A percentile compares a stretch with the other conserved stretches of the same genome.
phyloP scores from a whole-genome alignment of 2,797 vertebrate species.

The Australoheros facetus region DNA sequence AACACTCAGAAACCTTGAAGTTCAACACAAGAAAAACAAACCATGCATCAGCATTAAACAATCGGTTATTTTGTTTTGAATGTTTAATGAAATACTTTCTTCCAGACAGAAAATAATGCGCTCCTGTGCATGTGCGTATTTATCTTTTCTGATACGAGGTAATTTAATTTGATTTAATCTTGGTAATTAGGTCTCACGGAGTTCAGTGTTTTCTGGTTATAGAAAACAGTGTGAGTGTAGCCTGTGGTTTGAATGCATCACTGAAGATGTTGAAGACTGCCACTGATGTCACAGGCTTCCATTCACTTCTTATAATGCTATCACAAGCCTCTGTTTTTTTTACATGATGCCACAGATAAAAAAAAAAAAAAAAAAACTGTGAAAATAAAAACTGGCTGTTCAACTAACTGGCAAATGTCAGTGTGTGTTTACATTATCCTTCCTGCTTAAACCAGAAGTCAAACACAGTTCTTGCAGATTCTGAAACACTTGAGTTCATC shows the following conservation, averaged over 20 bases:
- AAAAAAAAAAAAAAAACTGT: neutral
- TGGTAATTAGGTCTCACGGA: neutral
- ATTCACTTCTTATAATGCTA: neutral
- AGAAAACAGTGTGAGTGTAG: neutral
- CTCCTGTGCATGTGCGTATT: neutral
- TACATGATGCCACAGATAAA: neutral
- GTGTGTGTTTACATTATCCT: constrained; percentile 2
- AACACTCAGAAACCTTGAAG: neutral
- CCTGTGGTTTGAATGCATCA: neutral
- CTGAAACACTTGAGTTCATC: neutral
- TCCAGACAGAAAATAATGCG: neutral
- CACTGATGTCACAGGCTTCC: neutral
- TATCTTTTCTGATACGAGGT: neutral
- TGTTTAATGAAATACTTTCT: neutral
- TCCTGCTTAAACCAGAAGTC: neutral
- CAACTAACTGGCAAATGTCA: neutral
- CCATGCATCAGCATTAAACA: neutral
- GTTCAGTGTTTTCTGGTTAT: neutral
- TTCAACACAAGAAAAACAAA: neutral
- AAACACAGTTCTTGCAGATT: neutral
- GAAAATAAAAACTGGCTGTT: neutral
- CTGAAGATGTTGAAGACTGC: neutral
- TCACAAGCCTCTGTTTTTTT: neutral
- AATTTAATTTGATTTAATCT: neutral
- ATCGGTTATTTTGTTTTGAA: neutral